phyloP scores from a whole-genome alignment of 2,888 invertebrate species.

The Melanchra persicariae region DNA sequence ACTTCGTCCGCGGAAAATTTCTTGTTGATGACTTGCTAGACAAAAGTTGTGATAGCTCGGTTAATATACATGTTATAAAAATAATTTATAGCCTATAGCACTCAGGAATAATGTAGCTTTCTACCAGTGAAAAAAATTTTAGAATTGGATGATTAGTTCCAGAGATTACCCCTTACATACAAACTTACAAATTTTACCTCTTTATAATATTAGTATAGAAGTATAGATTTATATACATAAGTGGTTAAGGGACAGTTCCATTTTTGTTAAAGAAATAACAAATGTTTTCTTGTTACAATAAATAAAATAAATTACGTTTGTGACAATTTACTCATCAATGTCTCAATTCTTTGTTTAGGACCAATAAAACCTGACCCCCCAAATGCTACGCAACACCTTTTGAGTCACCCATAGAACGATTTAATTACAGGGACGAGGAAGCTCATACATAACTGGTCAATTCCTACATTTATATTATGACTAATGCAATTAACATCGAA shows the following conservation, averaged over 20 bases:
- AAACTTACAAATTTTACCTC: too few species aligned
- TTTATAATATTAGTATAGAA: too few species aligned
- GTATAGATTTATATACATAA: background rate
- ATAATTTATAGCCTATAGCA: too few species aligned
- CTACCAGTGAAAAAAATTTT: too few species aligned
- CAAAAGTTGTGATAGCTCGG: too few species aligned
- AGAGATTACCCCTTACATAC: too few species aligned
- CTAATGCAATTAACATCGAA: slow-evolving; percentile 24
- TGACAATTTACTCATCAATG: slow-evolving; percentile 32
- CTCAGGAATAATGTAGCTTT: too few species aligned
- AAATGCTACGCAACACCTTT: slow-evolving; percentile 13
- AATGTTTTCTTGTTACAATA: background rate
- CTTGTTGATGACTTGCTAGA: too few species aligned
- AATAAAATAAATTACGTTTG: slow-evolving; percentile 8
- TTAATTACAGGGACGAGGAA: slow-evolving; percentile 13
- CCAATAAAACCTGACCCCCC: slow-evolving; percentile 48
- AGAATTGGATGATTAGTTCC: too few species aligned
- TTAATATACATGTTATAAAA: too few species aligned
- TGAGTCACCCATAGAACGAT: background rate
- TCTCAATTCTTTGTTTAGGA: slow-evolving; percentile 42
- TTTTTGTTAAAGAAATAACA: background rate
- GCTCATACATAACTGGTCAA: slow-evolving; percentile 38
- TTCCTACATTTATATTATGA: slow-evolving; percentile 20
- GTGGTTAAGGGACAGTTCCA: background rate
- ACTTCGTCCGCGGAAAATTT: too few species aligned